Base-by-base conservation (phyloP, 1,140 invertebrate genomes). In the Microplitis mediator region DNA sequence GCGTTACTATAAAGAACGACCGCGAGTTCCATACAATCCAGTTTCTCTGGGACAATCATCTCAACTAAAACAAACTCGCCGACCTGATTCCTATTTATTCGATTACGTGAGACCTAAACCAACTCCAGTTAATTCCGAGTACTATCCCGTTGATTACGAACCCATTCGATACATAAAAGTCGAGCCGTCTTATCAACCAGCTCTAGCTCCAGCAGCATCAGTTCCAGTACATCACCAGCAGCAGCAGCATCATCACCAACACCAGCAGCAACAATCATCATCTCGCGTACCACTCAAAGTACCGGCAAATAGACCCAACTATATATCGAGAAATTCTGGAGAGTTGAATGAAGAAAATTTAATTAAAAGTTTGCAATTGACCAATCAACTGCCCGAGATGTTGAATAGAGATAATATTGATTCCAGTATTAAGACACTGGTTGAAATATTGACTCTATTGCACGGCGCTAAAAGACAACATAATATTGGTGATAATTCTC, bases 391-490 rank as follows among this genome's bases (percentile, higher is more conserved):
- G 61, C 93, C 93, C 1, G 91, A 94, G 74, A 91, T 89, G 9
- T 86, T 95, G 3, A 94, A 91, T 32, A 89, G 90, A 45, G 91
- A 93, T 69, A 95, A 95, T 77, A 90, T 95, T 34, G 92, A 93
- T 71, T 91, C 91, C 52, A 94, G 93, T 54, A 93, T 95, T 36
- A 91, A 90, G 79, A 94, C 93, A 0, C 83, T 95, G 14, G 89
- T 94, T 8, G 91, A 91, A 77, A 93, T 94, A 45, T 79, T 94
- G 3, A 90, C 91, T 63, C 89, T 90, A 52, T 85, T 94, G 13
- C 92, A 91, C 9, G 76, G 72, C 4, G 78, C 75, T 3, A 83
- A 78, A 34, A 80, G 78, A 5, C 72, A 77, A 1, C 71, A 79
- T 71, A 9, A 35, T 56, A 2, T 64, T 73, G 0, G 11, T 35